Evolutionary conservation across 2,113 vertebrate genomes (phyloP).

Genomic region (Ptilonorhynchus violaceus): DNA sequence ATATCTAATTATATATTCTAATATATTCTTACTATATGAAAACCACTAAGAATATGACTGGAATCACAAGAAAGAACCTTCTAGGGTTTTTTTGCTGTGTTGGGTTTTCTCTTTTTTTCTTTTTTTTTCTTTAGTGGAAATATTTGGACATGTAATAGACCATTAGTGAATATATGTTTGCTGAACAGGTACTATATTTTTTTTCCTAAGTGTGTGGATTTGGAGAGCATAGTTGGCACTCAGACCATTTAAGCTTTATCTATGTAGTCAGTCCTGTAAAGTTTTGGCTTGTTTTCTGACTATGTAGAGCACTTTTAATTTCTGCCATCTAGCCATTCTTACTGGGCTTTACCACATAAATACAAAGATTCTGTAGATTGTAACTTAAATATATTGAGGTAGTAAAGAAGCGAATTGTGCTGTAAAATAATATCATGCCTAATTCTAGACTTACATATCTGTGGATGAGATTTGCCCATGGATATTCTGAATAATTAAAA

Average conservation of each 20-base stretch:
- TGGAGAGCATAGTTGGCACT: neutral
- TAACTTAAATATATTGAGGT: neutral
- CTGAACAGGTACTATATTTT: neutral
- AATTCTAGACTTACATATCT: neutral
- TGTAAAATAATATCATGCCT: neutral
- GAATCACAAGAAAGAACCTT: neutral
- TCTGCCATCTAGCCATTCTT: neutral
- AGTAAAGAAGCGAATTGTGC: neutral
- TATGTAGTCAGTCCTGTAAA: neutral
- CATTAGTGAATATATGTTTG: neutral
- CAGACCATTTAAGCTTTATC: neutral
- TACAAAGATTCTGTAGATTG: neutral
- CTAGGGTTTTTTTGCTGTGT: neutral
- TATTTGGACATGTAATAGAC: neutral
- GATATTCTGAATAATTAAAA: neutral
- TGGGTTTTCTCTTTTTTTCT: rapidly evolving
- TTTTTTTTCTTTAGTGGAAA: neutral
- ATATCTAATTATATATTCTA: neutral
- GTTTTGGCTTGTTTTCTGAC: neutral
- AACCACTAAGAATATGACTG: neutral
- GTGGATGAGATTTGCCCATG: neutral
- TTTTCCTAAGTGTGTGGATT: neutral
- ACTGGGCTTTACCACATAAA: neutral
- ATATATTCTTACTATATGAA: neutral
- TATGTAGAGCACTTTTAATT: neutral